Evolutionary conservation across 1,140 invertebrate species (phyloP), one percentile per base, ranked within the genome.

Genomic region (Ridgeia piscesae): DNA sequence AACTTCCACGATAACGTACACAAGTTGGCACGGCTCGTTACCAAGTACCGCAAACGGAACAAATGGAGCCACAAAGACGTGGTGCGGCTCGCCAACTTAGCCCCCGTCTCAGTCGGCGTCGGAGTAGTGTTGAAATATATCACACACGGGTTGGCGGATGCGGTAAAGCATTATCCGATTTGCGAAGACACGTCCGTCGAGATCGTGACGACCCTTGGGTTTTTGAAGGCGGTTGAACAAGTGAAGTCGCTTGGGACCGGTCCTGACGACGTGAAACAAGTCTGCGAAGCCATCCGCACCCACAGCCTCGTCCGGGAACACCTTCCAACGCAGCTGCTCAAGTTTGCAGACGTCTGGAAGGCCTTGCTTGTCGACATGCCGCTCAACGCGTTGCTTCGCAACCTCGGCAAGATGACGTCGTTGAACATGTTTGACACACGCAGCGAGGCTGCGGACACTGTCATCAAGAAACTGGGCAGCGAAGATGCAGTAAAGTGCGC

Each of bases 31-130:
- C 96, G 96, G 93, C 96, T 97, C 92, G 96, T 97, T 1, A 97
- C 97, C 0, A 96, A 96, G 94, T 97, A 96, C 34, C 96, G 96
- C 93, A 96, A 96, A 6, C 96, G 97, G 94, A 96, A 97, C 93
- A 97, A 97, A 2, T 97, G 97, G 95, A 97, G 97, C 1, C 97
- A 97, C 94, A 97, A 96, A 93, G 97, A 97, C 93, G 95, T 97
- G n/a, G 94, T 97, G 1, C 96, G 97, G 93, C 96, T 97, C 91
- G 96, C 97, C 33, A 97, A 97, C 96, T 92, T 96, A 8, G 96
- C 96, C 93, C 92, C 94, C 58, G 58, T 14, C 17, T 77, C 42
- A 33, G 77, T 93, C 97, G 97, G 95, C 35, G 95, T 95, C 88
- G 95, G 96, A 93, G 95, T 97, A 77, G 95, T 97, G 50, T 93